Percentiles rank a stretch among this genome's conserved stretches.
Conservation (phyloP, 2,113 vertebrate species). For the Notothenia coriiceps region DNA sequence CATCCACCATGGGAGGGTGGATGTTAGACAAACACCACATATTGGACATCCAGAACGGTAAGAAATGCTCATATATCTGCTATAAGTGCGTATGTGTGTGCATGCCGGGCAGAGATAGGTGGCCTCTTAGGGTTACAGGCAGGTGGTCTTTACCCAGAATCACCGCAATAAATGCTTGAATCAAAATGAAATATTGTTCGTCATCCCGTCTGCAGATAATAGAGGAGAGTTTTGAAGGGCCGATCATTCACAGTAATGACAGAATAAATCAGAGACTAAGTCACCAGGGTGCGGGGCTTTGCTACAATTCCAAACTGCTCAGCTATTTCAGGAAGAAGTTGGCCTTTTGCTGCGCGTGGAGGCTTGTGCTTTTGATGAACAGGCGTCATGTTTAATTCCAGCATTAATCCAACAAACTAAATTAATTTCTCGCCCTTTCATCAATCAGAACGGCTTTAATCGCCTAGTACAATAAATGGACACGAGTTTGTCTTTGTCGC, state of each 20-base stretch:
- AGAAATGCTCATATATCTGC: constrained; percentile 56
- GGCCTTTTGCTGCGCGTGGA: constrained; percentile 78
- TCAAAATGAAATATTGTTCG: constrained; percentile 82
- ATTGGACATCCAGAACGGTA: constrained; percentile 95
- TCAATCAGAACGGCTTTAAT: constrained; percentile 61
- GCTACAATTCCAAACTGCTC: constrained; percentile 67
- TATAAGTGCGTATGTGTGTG: constrained; percentile 7
- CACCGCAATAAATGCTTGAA: constrained; percentile 86
- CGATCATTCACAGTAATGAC: constrained; percentile 88
- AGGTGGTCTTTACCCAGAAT: constrained; percentile 81
- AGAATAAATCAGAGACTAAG: constrained; percentile 87
- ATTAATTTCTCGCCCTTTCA: constrained; percentile 57
- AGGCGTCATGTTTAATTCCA: constrained; percentile 64
- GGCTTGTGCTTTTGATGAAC: constrained; percentile 63
- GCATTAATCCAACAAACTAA: constrained; percentile 57
- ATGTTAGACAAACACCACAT: constrained; percentile 95
- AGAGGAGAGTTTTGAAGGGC: constrained; percentile 86
- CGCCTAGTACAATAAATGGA: constrained; percentile 51
- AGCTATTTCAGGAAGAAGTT: constrained; percentile 84
- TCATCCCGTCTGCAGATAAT: constrained; percentile 85
- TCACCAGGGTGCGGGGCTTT: constrained; percentile 78
- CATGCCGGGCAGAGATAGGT: constrained; percentile 51
- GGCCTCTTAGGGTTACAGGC: constrained; percentile 74
- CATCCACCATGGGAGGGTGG: constrained; percentile 97
- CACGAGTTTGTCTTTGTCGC: constrained; percentile 53